Evolutionary conservation across 2,888 invertebrate genomes (phyloP), one percentile per base, ranked within the genome.

Genomic region (Spodoptera picta): DNA sequence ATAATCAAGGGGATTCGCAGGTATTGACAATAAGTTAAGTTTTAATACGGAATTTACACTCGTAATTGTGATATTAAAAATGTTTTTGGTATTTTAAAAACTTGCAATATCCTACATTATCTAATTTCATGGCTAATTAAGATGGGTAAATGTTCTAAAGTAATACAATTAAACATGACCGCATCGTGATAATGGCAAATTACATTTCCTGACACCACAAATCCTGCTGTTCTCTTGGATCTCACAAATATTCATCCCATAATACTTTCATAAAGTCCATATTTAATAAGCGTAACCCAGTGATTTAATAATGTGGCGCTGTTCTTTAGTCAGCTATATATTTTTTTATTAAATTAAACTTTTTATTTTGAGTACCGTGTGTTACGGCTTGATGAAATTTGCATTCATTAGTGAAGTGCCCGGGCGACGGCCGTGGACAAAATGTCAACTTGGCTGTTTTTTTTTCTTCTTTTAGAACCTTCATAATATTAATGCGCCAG

Each of bases 331-430:
- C 50, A 9, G 63, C 45, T 73, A 61, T 79, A 73, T 75, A 69
- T 79, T 77, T 82, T 82, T 82, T 83, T 36, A 36, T 36, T 79
- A 83, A 88, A 87, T 86, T 87, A 87, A 85, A 83, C 82, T 84
- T 87, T 88, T 88, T 83, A 85, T 83, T 84, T 87, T 84, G 84
- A 83, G 81, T 77, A 82, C 78, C 87, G 86, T 88, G 85, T 87
- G 87, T 88, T 77, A 78, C 80, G 79, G 84, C 83, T 83, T 91
- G 87, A 90, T 91, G 87, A 90, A 92, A 92, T 92, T 92, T 91
- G 89, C 92, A 92, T 92, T 92, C 90, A 91, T 92, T 92, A 92
- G 88, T 82, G 77, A 84, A 89, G 87, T 87, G 84, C 71, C 75
- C 75, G 72, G 76, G 82, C 65, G 69, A 60, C 71, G 75, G 65